phyloP scores from a whole-genome alignment of 2,113 vertebrate genomes.

The Lepisosteus oculatus region DNA sequence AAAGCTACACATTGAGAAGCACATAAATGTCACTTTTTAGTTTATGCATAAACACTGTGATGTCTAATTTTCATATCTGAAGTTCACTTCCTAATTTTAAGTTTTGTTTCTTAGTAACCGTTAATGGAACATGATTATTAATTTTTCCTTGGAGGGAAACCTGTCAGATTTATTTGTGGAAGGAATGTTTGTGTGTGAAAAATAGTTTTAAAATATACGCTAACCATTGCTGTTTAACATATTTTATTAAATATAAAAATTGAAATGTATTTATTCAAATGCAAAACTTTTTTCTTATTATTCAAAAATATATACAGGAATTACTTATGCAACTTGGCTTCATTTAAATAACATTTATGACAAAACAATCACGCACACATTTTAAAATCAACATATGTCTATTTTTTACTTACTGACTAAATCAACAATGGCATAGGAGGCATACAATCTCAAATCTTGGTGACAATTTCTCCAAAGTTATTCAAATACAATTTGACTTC shows the following conservation, averaged over 20 bases:
- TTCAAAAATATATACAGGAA: constrained; percentile 75
- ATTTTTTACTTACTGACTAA: constrained; percentile 80
- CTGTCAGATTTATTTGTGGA: constrained; percentile 59
- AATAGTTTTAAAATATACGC: constrained; percentile 90
- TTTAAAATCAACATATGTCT: constrained; percentile 79
- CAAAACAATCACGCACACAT: constrained; percentile 74
- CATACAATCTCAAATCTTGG: constrained; percentile 82
- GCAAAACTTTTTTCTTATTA: constrained; percentile 64
- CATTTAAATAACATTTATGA: constrained; percentile 86
- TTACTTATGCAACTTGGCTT: constrained; percentile 73
- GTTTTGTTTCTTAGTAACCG: constrained; percentile 74
- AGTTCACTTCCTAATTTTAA: constrained; percentile 71
- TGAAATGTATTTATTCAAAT: constrained; percentile 80
- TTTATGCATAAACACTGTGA: constrained; percentile 1
- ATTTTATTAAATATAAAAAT: constrained; percentile 87
- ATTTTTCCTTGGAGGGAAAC: constrained; percentile 84
- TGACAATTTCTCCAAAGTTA: constrained; percentile 91
- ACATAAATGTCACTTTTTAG: not conserved
- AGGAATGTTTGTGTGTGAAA: constrained; percentile 62
- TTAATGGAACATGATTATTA: constrained; percentile 84
- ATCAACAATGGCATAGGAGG: constrained; percentile 79
- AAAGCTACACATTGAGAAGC: not conserved
- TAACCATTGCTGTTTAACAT: constrained; percentile 81
- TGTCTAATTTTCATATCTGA: constrained; percentile 29
- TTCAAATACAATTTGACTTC: constrained; percentile 94